Evolutionary conservation across 2,797 vertebrate genomes (phyloP).

Genomic region (Falco naumanni): DNA sequence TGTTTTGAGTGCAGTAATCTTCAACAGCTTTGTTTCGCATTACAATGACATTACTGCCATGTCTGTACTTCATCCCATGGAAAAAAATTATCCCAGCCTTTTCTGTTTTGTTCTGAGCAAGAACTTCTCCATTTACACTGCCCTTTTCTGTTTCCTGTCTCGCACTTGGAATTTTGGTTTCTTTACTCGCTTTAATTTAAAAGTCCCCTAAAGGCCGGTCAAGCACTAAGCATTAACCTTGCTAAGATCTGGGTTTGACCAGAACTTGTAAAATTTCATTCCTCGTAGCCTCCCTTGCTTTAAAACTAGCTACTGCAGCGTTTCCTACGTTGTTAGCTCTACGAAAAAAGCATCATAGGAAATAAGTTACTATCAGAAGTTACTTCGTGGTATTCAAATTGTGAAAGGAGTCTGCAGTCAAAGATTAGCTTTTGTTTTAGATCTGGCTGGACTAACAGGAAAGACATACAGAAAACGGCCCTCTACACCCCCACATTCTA

Average conservation of each 20-base stretch:
- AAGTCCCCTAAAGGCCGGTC: neutral
- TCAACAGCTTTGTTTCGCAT: constrained; percentile 36
- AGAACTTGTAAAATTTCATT: neutral
- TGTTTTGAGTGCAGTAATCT: constrained; percentile 28
- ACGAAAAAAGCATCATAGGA: neutral
- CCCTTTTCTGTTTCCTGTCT: constrained; percentile 16
- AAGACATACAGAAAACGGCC: neutral
- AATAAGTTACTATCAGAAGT: neutral
- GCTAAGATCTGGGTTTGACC: neutral
- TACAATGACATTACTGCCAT: neutral
- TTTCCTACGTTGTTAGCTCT: neutral
- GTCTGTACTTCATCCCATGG: neutral
- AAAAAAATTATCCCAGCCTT: neutral
- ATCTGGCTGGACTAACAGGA: neutral
- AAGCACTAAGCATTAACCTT: neutral
- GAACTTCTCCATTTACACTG: neutral
- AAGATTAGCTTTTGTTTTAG: neutral
- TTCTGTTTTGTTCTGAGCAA: neutral
- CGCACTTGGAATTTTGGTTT: neutral
- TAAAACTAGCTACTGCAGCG: neutral
- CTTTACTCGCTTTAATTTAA: neutral
- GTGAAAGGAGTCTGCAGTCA: neutral
- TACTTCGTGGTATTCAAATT: neutral
- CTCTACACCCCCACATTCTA: neutral
- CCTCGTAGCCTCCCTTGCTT: neutral